Base-by-base conservation (phyloP, 30 jellyfish, hydroid and myxozoan species). In the Hydra vulgaris region DNA sequence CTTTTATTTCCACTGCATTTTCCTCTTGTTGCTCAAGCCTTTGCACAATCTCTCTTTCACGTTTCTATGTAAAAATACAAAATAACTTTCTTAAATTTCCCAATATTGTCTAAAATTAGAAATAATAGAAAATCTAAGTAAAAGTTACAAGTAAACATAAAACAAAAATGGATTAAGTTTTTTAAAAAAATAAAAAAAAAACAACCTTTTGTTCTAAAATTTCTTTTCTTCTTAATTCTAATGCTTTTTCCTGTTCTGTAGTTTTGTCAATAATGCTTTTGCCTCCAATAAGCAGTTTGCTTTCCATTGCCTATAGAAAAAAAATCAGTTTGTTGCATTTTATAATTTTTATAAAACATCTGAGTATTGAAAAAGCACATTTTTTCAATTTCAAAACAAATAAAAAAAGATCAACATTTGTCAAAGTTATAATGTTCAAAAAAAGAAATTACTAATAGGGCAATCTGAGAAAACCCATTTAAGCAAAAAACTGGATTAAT, bases 21-120 rank as follows among this genome's bases (percentile, higher is more conserved):
- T 91, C 97, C 23, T 91, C 97, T 71, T 86, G 86, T 40, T 91
- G 96, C 54, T 91, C 97, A 76, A 91, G 72, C 68, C 76, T 86
- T 76, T 91, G 97, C 70, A 76, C 88, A 92, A 91, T 91, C 75
- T 91, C 97, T 25, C 97, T 87, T 71, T 91, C 97, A 25, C 82
- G 89, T 80, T 92, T 86, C 97, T 91, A 83, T 1, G 77, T 1
- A 15, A 23, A 69, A 69, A 56, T 16, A 17, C 17, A 56, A 56
- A n/a, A 56, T 16, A n/a, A n/a, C n/a, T n/a, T n/a, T n/a, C n/a
- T n/a, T n/a, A n/a, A n/a, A n/a, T n/a, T n/a, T n/a, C n/a, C n/a
- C n/a, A n/a, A n/a, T n/a, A n/a, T n/a, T n/a, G n/a, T n/a, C n/a
- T n/a, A n/a, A n/a, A n/a, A n/a, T n/a, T n/a, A n/a, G n/a, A n/a